These are phyloP conservation scores for Xerus rutilus DNA, from an alignment of 2,797 vertebrate genomes.

Conservation along the genomic window DNA sequence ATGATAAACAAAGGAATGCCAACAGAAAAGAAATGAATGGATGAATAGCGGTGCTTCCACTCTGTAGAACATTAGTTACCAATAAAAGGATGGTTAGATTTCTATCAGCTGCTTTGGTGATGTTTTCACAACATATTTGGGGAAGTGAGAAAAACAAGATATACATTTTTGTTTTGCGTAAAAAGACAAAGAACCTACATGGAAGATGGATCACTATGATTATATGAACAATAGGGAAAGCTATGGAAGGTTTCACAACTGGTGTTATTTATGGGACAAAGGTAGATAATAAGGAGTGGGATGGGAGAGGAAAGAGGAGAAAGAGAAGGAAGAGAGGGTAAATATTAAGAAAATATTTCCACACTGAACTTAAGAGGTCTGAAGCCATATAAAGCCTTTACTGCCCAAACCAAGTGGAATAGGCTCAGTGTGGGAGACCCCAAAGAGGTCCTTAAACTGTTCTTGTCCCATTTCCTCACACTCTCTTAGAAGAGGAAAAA, in stretches of 20 bases:
- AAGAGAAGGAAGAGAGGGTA: background rate
- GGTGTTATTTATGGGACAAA: background rate
- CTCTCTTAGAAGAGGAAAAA: background rate
- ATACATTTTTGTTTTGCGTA: background rate
- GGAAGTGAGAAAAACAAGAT: background rate
- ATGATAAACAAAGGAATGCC: background rate
- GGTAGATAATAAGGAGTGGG: background rate
- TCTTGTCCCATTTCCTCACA: background rate
- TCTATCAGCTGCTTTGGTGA: background rate
- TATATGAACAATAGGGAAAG: background rate
- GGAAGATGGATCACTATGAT: background rate
- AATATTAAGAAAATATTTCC: background rate
- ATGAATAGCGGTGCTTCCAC: background rate
- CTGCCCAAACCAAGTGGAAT: background rate
- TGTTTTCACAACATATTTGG: background rate
- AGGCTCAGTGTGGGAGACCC: background rate
- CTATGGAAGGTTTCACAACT: background rate
- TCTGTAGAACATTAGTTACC: background rate
- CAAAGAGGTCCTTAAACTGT: background rate
- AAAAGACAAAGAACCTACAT: background rate
- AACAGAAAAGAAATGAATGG: background rate
- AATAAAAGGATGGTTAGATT: background rate
- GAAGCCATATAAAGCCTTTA: background rate
- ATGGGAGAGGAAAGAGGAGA: background rate
- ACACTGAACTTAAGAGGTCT: background rate